Evolutionary conservation across 37 sponge, comb jelly and placozoan species (phyloP).

Genomic region (Beroe forskalii): DNA sequence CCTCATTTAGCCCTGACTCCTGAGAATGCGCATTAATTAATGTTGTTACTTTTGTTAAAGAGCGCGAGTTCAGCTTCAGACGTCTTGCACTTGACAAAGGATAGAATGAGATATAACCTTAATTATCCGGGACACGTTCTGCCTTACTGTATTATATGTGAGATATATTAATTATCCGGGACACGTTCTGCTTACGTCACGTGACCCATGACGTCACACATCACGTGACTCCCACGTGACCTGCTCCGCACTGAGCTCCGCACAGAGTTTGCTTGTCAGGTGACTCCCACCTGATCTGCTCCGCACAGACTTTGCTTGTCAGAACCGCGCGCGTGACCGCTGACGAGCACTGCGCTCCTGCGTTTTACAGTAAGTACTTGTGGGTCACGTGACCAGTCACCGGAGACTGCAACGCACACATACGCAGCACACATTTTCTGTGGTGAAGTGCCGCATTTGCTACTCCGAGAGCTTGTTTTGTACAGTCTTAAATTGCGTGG

Average conservation of each 20-base stretch:
- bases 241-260: not conserved
- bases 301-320: not conserved
- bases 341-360: not conserved
- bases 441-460: too few relatives aligned
- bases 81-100: too few relatives aligned
- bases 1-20: too few relatives aligned
- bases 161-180: conserved; percentile 33
- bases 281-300: not conserved
- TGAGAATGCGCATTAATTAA: too few relatives aligned
- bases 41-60: too few relatives aligned
- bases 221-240: not conserved
- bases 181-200: conserved; percentile 35
- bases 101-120: too few relatives aligned
- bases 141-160: too few relatives aligned
- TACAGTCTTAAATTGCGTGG: too few relatives aligned
- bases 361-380: conserved; percentile 58
- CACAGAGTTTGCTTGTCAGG: not conserved
- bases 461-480: too few relatives aligned
- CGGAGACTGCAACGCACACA: not conserved
- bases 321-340: not conserved
- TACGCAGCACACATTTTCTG: not conserved
- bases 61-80: too few relatives aligned
- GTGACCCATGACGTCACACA: not conserved
- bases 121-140: too few relatives aligned
- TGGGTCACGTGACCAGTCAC: conserved; percentile 11